These are phyloP conservation scores for Oncorhynchus kisutch DNA, from an alignment of 2,113 vertebrate species.

Conservation along the genomic window DNA sequence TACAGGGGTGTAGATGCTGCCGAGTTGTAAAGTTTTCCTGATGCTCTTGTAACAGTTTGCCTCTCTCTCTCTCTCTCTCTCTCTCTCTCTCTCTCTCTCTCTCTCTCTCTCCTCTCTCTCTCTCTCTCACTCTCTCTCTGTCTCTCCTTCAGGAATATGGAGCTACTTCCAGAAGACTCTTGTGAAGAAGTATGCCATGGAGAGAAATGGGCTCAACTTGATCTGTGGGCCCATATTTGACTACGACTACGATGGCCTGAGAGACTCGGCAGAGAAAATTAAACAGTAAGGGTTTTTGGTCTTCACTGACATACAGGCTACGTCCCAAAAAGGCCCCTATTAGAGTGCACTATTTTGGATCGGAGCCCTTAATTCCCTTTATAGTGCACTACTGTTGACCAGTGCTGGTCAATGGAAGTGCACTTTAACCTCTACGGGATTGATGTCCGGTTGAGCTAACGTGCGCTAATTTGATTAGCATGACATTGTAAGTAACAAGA, in stretches of 20 bases:
- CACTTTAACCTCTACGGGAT: no score
- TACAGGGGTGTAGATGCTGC: neutral
- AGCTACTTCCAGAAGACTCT: constrained; percentile 87
- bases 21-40: neutral
- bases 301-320: neutral
- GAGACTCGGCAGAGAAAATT: constrained; percentile 88
- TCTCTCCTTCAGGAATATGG: constrained; percentile 81
- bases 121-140: neutral
- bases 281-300: constrained; percentile 81
- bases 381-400: neutral
- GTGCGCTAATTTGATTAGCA: no score
- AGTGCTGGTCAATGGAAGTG: neutral
- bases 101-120: no score
- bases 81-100: no score
- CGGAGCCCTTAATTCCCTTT: neutral
- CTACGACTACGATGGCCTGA: constrained; percentile 88
- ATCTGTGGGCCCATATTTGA: constrained; percentile 93
- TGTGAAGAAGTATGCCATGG: constrained; percentile 90
- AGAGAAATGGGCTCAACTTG: constrained; percentile 93
- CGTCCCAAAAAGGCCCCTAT: no score
- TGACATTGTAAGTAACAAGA: no score
- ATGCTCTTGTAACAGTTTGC: neutral
- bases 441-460: no score
- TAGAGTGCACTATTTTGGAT: no score
- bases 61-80: no score